Conservation (phyloP, 2,797 vertebrate species). For the Toxotes lorentzi region DNA sequence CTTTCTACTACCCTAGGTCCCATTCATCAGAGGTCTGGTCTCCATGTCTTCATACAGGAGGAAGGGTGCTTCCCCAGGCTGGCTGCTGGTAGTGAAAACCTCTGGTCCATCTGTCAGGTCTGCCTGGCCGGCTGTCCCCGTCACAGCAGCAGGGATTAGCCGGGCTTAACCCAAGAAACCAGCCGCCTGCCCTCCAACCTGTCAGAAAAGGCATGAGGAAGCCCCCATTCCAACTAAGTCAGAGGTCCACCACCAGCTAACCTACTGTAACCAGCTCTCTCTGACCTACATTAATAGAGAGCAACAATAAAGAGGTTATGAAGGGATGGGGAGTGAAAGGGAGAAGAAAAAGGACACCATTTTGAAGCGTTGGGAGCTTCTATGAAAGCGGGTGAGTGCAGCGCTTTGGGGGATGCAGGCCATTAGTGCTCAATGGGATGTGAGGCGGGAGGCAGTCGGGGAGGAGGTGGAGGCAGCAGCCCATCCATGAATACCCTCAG, state of each 20-base stretch:
- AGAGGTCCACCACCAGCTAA: conserved; percentile 47
- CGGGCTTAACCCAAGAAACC: conserved; percentile 75
- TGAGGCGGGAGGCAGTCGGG: conserved; percentile 70
- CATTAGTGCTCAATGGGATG: conserved; percentile 83
- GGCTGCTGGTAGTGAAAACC: conserved; percentile 64
- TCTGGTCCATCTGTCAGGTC: conserved; percentile 76
- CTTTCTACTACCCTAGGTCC: background rate
- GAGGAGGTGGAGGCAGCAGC: conserved; percentile 73
- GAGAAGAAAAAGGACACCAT: conserved; percentile 58
- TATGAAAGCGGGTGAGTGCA: conserved; percentile 75
- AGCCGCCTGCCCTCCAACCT: conserved; percentile 55
- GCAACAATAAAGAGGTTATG: conserved; percentile 43
- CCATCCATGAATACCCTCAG: conserved; percentile 82
- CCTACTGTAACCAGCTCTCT: conserved; percentile 42
- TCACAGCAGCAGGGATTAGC: conserved; percentile 75
- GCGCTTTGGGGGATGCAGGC: conserved; percentile 76
- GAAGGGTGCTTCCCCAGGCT: conserved; percentile 44
- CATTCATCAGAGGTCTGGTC: conserved; percentile 15
- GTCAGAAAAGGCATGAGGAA: conserved; percentile 63
- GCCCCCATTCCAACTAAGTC: conserved; percentile 54
- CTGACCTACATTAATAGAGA: conserved; percentile 67
- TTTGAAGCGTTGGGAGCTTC: conserved; percentile 69
- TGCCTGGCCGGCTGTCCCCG: conserved; percentile 53
- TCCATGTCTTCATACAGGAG: conserved; percentile 16
- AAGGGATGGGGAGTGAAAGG: conserved; percentile 40